phyloP scores from a whole-genome alignment of 2,113 vertebrate genomes.

The Dipodomys spectabilis region DNA sequence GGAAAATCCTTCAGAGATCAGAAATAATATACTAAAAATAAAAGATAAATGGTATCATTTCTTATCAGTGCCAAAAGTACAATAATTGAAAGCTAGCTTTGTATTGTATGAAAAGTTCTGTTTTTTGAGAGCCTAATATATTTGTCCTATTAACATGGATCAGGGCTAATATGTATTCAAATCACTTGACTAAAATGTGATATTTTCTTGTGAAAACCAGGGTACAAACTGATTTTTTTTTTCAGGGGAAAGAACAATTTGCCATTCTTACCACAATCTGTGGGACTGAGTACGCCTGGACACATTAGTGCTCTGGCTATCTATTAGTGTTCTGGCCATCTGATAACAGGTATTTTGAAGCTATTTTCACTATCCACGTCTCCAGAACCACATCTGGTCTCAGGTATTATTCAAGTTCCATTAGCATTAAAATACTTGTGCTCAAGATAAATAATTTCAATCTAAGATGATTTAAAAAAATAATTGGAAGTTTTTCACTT shows the following conservation, averaged over 20 bases:
- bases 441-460: conserved; percentile 51
- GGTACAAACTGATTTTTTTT: not conserved
- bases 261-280: not conserved
- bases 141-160: conserved; percentile 39
- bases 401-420: conserved; percentile 20
- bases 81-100: conserved; percentile 1
- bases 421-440: conserved; percentile 9
- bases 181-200: not conserved
- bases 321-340: conserved; percentile 17
- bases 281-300: not conserved
- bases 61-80: not conserved
- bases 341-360: not conserved
- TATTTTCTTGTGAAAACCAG: conserved; percentile 57
- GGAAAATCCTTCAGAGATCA: not conserved
- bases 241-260: conserved; percentile 14
- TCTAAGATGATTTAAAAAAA: conserved; percentile 13
- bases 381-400: conserved; percentile 38
- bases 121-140: fast-evolving
- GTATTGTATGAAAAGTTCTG: not conserved
- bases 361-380: not conserved
- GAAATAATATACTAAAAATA: not conserved
- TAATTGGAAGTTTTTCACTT: not conserved
- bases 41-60: not conserved
- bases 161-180: not conserved
- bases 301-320: not conserved